phyloP scores from a whole-genome alignment of 2,888 invertebrate genomes.

The Oscheius sp. region DNA sequence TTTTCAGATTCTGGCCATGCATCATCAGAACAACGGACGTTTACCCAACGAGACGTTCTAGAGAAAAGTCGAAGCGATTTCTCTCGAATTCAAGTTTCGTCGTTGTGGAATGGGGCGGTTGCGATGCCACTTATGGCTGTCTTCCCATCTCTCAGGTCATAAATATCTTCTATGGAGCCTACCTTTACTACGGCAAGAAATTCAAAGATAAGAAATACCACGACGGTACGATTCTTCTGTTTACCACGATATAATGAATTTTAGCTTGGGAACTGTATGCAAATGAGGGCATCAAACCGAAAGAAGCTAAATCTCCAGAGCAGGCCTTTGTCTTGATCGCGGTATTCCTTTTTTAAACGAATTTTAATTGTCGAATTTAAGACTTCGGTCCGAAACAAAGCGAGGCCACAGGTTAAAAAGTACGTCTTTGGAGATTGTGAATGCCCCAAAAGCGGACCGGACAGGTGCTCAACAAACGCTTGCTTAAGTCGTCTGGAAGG shows the following conservation, averaged over 20 bases:
- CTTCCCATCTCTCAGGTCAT: neutral
- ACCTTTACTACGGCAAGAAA: neutral
- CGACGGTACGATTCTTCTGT: neutral
- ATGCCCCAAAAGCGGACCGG: neutral
- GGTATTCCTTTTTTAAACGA: neutral
- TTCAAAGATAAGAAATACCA: neutral
- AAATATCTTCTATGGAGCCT: slow-evolving; percentile 15
- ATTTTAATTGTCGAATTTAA: neutral
- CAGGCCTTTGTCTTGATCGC: neutral
- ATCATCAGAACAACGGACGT: neutral
- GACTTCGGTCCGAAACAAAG: neutral
- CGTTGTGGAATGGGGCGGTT: slow-evolving; percentile 24
- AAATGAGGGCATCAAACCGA: neutral
- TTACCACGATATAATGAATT: neutral
- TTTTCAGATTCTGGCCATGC: slow-evolving; percentile 11
- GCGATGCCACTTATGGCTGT: slow-evolving; percentile 2
- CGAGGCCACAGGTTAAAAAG: neutral
- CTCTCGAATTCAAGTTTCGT: slow-evolving; percentile 18
- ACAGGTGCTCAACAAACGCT: neutral
- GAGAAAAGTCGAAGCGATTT: slow-evolving; percentile 7
- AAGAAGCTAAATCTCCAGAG: neutral
- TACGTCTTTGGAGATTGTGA: neutral
- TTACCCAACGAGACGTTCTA: neutral
- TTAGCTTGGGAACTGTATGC: neutral
- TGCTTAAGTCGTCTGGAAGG: neutral